Base-by-base conservation (phyloP, 2,797 vertebrate genomes). In the Xiphorhynchus erythropygius region DNA sequence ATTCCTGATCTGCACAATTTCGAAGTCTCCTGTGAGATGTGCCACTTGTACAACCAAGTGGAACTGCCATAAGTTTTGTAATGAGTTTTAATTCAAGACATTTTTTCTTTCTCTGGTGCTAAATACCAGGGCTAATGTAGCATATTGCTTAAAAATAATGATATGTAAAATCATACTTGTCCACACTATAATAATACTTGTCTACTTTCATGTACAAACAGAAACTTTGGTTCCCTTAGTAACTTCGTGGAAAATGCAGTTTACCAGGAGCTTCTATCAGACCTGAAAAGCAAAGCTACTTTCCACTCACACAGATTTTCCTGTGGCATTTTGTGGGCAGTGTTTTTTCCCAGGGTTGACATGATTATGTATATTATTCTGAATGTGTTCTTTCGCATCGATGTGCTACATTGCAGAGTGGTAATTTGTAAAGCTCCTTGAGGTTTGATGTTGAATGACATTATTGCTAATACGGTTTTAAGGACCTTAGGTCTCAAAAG, bases 221-320 rank as follows among this genome's bases (percentile, higher is more conserved):
- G 30, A 68, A 85, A 56, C 9, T 60, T 74, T 25, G 23, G 12
- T 57, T 70, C 7, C 44, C 21, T 53, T 78, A 6, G 13, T 62
- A 87, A 71, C 27, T 87, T 85, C 41, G 16, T 76, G 46, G 42
- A 33, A 67, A 77, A 63, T 27, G 10, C 27, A 15, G 5, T 75
- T 77, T 83, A 57, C 32, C 25, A 18, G 32, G 8, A n/a, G 27
- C 23, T 83, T 60, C 39, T 27, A 27, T 3, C 0, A 0, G 50
- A 65, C 21, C 33, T 46, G 27, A 65, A 57, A 77, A 83, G 18
- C 27, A 56, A 75, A 83, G 9, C 27, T 46, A 10, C 23, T 80
- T 44, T 65, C 33, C 5, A 7, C 22, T 89, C 25, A 18, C 32
- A 37, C 5, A 9, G 25, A 28, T n/a, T 37, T 12, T 73, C 42